Percentiles rank a stretch among this genome's conserved stretches.
Evolutionary conservation across 2,888 invertebrate species (phyloP).

Genomic region (Chirona hameri): DNA sequence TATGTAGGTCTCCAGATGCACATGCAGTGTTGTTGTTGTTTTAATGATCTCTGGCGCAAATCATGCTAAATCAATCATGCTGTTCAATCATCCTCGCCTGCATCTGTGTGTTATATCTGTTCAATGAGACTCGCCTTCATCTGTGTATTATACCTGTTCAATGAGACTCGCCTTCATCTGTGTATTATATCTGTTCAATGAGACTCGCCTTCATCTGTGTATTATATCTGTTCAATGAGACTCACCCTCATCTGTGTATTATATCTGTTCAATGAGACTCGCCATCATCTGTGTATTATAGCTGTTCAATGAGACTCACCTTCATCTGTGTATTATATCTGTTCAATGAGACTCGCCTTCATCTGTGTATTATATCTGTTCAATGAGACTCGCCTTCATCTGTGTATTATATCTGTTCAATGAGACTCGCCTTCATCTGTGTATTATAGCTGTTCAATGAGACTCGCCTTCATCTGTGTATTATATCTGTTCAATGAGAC

Average conservation of each 20-base stretch:
- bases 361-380: neutral
- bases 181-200: neutral
- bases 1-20: no score
- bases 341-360: neutral
- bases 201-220: neutral
- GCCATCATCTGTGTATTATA: no score
- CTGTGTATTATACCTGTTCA: neutral
- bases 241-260: neutral
- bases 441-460: neutral
- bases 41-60: no score
- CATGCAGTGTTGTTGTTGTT: no score
- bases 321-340: no score
- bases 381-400: neutral
- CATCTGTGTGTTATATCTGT: neutral
- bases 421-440: neutral
- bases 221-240: neutral
- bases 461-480: neutral
- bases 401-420: neutral
- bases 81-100: neutral
- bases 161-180: neutral
- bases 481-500: neutral
- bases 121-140: neutral
- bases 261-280: neutral
- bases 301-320: neutral
- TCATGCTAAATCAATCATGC: no score